phyloP scores from a whole-genome alignment of 53 echinoderm and acorn worm genomes.

The Echinarachnius parma region DNA sequence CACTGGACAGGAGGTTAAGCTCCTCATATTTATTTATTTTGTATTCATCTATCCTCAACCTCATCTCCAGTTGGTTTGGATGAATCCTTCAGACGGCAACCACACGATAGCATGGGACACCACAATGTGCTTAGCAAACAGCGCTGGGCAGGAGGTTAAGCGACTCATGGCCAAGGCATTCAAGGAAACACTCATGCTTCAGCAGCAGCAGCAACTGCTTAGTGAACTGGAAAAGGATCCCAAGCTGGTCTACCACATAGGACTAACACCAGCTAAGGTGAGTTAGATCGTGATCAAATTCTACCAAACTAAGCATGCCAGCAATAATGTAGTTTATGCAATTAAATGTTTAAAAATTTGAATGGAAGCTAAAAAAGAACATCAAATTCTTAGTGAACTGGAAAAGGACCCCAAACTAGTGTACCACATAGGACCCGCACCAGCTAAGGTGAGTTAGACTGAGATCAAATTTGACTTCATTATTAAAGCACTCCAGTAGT shows the following conservation, averaged over 20 bases:
- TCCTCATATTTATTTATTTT: constrained; percentile 53
- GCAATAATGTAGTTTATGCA: no score
- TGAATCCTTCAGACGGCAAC: constrained; percentile 80
- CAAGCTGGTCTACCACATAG: constrained; percentile 94
- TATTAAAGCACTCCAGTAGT: no score
- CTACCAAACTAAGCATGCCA: background rate
- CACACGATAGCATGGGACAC: constrained; percentile 84
- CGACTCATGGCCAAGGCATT: constrained; percentile 98
- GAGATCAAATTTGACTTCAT: no score
- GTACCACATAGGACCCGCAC: constrained; percentile 88
- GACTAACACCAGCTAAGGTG: constrained; percentile 95
- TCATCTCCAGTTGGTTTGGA: constrained; percentile 70
- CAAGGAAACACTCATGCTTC: constrained; percentile 78
- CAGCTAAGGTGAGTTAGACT: constrained; percentile 84
- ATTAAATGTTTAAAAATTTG: no score
- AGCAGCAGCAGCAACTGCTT: constrained; percentile 87
- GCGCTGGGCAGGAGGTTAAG: constrained; percentile 93
- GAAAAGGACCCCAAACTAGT: constrained; percentile 89
- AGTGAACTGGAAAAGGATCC: constrained; percentile 96
- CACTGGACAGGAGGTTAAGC: constrained; percentile 79
- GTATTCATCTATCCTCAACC: background rate
- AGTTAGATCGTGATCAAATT: constrained; percentile 3
- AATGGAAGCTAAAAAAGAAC: background rate
- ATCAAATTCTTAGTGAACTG: constrained; percentile 68
- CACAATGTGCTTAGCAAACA: constrained; percentile 90